Evolutionary conservation across 2,113 vertebrate genomes (phyloP).

Genomic region (Xiphophorus couchianus): DNA sequence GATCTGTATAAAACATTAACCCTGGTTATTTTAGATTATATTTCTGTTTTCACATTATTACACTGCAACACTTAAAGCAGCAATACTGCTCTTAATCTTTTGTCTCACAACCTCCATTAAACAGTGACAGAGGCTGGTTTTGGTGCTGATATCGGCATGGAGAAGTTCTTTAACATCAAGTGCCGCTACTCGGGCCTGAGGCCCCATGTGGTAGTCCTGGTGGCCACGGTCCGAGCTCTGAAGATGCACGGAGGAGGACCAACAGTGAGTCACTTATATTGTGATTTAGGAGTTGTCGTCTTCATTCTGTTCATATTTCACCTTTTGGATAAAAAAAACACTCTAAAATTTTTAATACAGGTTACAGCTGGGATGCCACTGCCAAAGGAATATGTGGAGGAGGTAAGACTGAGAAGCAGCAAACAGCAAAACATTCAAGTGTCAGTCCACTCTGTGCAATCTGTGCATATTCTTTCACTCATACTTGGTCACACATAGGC

Average conservation of each 20-base stretch:
- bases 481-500: neutral
- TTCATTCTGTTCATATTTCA: neutral
- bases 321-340: neutral
- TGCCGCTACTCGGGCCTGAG: slow-evolving; percentile 92
- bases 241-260: slow-evolving; percentile 99
- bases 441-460: neutral
- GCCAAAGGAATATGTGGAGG: slow-evolving; percentile 90
- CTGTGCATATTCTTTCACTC: neutral
- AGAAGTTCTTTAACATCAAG: slow-evolving; percentile 99
- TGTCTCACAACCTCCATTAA: neutral
- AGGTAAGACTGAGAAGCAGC: slow-evolving; percentile 80
- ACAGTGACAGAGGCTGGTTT: slow-evolving; percentile 98
- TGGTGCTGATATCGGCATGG: slow-evolving; percentile 98
- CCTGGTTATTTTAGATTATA: neutral
- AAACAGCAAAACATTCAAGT: neutral
- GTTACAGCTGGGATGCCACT: slow-evolving; percentile 93
- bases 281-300: neutral
- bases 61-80: neutral
- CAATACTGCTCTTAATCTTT: neutral
- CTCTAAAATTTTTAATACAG: slow-evolving; percentile 67
- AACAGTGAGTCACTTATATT: slow-evolving; percentile 79
- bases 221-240: slow-evolving; percentile 92
- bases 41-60: too few relatives aligned
- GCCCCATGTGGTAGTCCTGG: slow-evolving; percentile 94
- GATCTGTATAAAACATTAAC: neutral